Conservation (phyloP, 2,888 invertebrate genomes). For the Malthinus seriepunctatus region DNA sequence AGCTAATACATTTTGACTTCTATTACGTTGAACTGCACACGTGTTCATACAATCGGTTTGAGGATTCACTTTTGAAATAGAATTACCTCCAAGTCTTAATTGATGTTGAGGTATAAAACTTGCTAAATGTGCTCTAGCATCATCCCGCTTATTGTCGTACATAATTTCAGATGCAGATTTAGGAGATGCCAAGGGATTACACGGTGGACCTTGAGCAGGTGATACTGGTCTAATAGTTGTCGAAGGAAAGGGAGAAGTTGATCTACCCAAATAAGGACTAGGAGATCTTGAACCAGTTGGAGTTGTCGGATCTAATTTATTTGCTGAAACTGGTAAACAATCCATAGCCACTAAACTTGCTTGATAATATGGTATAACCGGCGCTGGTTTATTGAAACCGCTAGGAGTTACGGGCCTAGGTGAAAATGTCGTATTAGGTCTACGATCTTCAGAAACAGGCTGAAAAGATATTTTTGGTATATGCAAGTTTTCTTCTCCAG, state of each 20-base stretch:
- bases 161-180: slow-evolving; percentile 7
- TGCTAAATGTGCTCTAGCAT: slow-evolving; percentile 16
- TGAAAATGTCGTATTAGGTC: slow-evolving; percentile 57
- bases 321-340: slow-evolving; percentile 62
- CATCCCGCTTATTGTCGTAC: slow-evolving; percentile 9
- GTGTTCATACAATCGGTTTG: not conserved
- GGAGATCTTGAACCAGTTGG: slow-evolving; percentile 66
- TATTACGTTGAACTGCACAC: not conserved
- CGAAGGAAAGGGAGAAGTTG: slow-evolving; percentile 46
- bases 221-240: slow-evolving; percentile 61
- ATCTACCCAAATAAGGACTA: slow-evolving; percentile 59
- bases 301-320: slow-evolving; percentile 64
- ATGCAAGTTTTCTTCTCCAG: slow-evolving; percentile 49
- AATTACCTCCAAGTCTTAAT: not conserved
- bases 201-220: slow-evolving; percentile 73
- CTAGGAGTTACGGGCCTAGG: slow-evolving; percentile 67
- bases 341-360: slow-evolving; percentile 74
- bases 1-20: not conserved
- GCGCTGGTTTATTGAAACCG: slow-evolving; percentile 71
- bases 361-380: slow-evolving; percentile 78
- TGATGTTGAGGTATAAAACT: slow-evolving; percentile 22
- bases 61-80: not conserved
- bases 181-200: slow-evolving; percentile 58
- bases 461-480: slow-evolving; percentile 54
- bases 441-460: slow-evolving; percentile 62